Percentiles rank a stretch among this genome's conserved stretches.
phyloP scores from a whole-genome alignment of 2,888 invertebrate species.

The Eupithecia subumbrata region DNA sequence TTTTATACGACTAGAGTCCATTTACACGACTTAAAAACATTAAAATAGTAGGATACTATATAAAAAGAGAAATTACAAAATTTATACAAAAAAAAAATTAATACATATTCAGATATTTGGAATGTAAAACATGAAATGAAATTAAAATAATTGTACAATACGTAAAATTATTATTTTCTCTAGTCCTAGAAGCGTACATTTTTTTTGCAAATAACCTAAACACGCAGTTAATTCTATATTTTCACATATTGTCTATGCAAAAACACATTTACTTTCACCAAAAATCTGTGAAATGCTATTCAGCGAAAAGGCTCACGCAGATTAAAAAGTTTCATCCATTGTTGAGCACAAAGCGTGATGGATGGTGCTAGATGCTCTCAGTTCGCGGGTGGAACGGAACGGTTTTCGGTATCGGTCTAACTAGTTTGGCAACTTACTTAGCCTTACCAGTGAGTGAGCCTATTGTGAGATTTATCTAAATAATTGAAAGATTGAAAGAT shows the following conservation, averaged over 20 bases:
- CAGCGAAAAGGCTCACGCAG: slow-evolving; percentile 23
- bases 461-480: neutral
- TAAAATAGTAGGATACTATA: no score
- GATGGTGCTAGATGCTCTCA: slow-evolving; percentile 22
- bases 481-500: neutral
- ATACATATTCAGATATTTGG: no score
- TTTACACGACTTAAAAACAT: no score
- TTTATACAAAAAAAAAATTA: no score
- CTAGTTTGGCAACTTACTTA: neutral
- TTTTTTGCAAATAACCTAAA: no score
- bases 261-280: neutral
- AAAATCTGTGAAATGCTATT: slow-evolving; percentile 24
- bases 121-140: no score
- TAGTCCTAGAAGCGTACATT: no score
- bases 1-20: no score
- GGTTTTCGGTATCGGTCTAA: neutral
- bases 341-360: slow-evolving; percentile 31
- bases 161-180: no score
- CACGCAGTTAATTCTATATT: no score
- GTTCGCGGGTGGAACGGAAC: neutral
- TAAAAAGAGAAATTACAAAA: no score
- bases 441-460: neutral
- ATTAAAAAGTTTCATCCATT: slow-evolving; percentile 34
- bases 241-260: neutral
- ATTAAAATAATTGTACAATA: no score